Conservation (phyloP, 1,140 invertebrate species). For the Drosophila busckii region DNA sequence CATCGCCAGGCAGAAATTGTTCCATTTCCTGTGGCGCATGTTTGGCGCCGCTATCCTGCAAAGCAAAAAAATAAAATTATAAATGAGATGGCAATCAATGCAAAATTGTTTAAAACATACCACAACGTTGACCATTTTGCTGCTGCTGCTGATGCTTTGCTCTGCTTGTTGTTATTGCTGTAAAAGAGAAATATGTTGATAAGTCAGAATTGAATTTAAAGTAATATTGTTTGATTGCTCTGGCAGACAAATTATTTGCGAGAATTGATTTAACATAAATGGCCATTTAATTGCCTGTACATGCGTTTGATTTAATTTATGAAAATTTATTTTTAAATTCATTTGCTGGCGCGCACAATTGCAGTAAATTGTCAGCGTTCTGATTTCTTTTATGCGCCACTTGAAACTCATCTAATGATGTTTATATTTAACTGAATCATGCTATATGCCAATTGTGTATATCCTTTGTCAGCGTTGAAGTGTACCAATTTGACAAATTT, state of each 20-base stretch:
- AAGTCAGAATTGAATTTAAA: too few relatives aligned
- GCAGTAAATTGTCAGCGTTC: slow-evolving; percentile 32
- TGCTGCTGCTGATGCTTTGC: too few relatives aligned
- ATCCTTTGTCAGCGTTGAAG: too few relatives aligned
- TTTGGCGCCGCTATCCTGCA: slow-evolving; percentile 62
- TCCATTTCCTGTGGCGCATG: slow-evolving; percentile 81
- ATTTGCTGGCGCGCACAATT: slow-evolving; percentile 17
- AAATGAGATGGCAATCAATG: slow-evolving; percentile 7
- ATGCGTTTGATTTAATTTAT: too few relatives aligned
- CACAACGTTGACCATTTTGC: slow-evolving; percentile 75
- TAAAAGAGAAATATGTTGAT: too few relatives aligned
- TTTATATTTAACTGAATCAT: slow-evolving; percentile 61
- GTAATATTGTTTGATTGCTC: too few relatives aligned
- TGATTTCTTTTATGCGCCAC: slow-evolving; percentile 29
- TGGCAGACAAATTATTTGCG: too few relatives aligned
- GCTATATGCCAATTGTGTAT: too few relatives aligned
- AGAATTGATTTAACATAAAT: too few relatives aligned
- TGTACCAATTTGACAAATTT: slow-evolving; percentile 25
- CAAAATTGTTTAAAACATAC: slow-evolving; percentile 37
- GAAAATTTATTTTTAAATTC: slow-evolving; percentile 35
- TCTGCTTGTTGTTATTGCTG: too few relatives aligned
- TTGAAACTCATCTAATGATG: slow-evolving; percentile 50
- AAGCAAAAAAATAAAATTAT: slow-evolving; percentile 23
- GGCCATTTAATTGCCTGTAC: too few relatives aligned
- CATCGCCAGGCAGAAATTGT: slow-evolving; percentile 82